phyloP scores from a whole-genome alignment of 2,797 vertebrate genomes.

The Emys orbicularis region DNA sequence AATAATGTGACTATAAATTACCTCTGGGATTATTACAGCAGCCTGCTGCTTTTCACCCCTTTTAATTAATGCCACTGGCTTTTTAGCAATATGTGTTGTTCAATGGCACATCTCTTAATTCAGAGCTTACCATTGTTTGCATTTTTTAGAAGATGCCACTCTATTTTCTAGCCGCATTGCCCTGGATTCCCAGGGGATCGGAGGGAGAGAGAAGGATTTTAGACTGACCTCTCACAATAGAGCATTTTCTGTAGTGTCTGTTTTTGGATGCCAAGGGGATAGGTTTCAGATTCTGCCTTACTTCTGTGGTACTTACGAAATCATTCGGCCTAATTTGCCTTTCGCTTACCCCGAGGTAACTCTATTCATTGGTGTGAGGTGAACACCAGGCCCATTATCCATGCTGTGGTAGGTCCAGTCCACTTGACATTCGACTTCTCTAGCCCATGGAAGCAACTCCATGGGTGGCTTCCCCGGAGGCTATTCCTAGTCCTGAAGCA shows the following conservation, averaged over 20 bases:
- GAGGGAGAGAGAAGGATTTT: conserved; percentile 5
- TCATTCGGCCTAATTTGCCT: background rate
- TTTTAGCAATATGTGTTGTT: background rate
- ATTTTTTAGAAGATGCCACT: background rate
- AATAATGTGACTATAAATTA: conserved; percentile 39
- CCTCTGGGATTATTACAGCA: conserved; percentile 26
- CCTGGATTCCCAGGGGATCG: background rate
- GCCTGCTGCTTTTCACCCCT: background rate
- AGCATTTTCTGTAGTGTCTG: conserved; percentile 12
- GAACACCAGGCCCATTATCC: background rate
- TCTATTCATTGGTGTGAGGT: background rate
- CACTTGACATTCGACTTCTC: too few relatives aligned
- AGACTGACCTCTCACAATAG: background rate
- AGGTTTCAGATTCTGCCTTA: background rate
- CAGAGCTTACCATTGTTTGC: background rate
- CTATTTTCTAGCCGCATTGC: background rate
- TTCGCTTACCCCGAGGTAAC: background rate
- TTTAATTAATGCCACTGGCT: rapidly evolving
- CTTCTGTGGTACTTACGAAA: background rate
- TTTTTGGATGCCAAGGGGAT: conserved; percentile 33
- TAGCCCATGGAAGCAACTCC: too few relatives aligned
- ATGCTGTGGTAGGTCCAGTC: background rate
- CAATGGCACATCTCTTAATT: background rate
- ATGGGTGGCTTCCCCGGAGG: background rate
- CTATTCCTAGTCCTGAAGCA: background rate